phyloP scores from a whole-genome alignment of 2,113 vertebrate genomes.

The Sakesphorus luctuosus region DNA sequence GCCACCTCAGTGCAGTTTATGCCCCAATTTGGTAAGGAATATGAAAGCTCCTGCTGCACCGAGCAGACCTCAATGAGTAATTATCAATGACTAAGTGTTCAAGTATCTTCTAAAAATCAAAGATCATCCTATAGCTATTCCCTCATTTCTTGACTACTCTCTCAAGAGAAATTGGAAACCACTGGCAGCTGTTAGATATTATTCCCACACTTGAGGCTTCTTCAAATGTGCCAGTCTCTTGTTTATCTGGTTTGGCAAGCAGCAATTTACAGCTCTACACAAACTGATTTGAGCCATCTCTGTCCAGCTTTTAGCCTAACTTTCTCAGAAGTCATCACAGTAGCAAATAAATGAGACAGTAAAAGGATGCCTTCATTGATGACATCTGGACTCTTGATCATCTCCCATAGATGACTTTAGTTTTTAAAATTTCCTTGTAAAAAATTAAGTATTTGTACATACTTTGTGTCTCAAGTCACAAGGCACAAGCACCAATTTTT shows the following conservation, averaged over 20 bases:
- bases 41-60: neutral
- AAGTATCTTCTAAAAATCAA: neutral
- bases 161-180: neutral
- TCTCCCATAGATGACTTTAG: neutral
- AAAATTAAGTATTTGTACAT: neutral
- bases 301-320: neutral
- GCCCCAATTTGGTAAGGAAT: neutral
- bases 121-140: neutral
- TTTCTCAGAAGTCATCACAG: neutral
- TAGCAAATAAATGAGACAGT: neutral
- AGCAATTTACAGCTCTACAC: neutral
- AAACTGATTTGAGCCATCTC: neutral
- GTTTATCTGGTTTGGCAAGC: neutral
- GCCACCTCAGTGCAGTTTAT: neutral
- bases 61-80: neutral
- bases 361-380: neutral
- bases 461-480: slow-evolving; percentile 22
- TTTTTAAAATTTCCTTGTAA: neutral
- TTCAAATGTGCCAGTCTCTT: neutral
- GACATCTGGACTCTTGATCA: neutral
- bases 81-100: neutral
- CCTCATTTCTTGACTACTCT: neutral
- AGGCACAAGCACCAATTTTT: neutral
- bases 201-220: neutral
- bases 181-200: neutral